phyloP scores from a whole-genome alignment of 2,113 vertebrate species.

The Mellivora capensis region DNA sequence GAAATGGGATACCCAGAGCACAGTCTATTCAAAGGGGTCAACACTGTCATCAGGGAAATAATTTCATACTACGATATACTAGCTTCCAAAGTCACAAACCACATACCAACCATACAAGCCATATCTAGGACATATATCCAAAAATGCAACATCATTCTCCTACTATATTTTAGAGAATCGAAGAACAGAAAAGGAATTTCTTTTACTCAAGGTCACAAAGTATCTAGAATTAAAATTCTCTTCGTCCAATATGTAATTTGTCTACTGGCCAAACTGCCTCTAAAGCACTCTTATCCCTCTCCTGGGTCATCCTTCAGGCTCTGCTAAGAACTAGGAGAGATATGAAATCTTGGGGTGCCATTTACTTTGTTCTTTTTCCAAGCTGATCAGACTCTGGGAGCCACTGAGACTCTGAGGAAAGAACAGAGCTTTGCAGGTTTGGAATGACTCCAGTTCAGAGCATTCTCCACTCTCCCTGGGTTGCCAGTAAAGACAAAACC shows the following conservation, averaged over 20 bases:
- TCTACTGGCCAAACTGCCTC: slow-evolving; percentile 39
- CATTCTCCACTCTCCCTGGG: background rate
- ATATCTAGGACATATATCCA: slow-evolving; percentile 34
- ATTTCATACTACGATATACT: slow-evolving; percentile 41
- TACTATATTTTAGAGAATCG: slow-evolving; percentile 47
- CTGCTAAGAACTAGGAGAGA: slow-evolving; percentile 23
- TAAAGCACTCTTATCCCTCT: slow-evolving; percentile 35
- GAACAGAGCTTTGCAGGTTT: background rate
- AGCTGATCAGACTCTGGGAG: slow-evolving; percentile 18
- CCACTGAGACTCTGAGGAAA: background rate
- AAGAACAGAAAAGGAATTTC: slow-evolving; percentile 45
- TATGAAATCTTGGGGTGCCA: slow-evolving; percentile 22
- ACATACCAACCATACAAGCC: slow-evolving; percentile 50
- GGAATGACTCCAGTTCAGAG: background rate
- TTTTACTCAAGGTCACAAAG: slow-evolving; percentile 63
- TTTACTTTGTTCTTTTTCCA: slow-evolving; percentile 42
- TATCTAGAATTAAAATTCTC: slow-evolving; percentile 55
- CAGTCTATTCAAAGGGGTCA: background rate
- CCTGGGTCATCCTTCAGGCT: background rate
- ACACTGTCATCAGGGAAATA: slow-evolving; percentile 3
- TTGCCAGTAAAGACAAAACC: slow-evolving; percentile 19
- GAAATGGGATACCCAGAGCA: background rate
- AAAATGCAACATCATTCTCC: slow-evolving; percentile 24
- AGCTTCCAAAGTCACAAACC: slow-evolving; percentile 51
- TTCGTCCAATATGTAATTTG: slow-evolving; percentile 27